These are phyloP conservation scores for Lamprotornis superbus DNA, from an alignment of 2,113 vertebrate species.

Conservation along the genomic window DNA sequence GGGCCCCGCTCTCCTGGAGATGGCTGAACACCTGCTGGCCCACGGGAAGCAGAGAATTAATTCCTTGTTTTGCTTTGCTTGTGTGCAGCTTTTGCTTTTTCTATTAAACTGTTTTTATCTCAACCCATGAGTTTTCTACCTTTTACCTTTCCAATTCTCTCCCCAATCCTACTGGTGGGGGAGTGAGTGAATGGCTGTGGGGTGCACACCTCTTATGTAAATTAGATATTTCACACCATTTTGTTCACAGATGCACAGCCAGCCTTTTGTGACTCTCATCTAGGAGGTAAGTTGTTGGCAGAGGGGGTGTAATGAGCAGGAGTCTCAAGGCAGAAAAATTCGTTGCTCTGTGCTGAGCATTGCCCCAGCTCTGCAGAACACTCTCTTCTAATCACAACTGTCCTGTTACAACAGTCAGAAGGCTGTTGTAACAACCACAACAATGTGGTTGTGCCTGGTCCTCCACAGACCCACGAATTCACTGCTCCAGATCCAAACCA, in stretches of 20 bases:
- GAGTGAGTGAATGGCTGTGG: too few relatives aligned
- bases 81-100: background rate
- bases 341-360: accelerated
- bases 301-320: background rate
- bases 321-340: background rate
- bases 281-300: background rate
- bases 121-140: background rate
- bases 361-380: background rate
- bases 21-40: background rate
- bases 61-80: background rate
- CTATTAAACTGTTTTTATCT: background rate
- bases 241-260: background rate
- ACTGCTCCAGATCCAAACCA: background rate
- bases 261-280: background rate
- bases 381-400: background rate
- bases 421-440: too few relatives aligned
- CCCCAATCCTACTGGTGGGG: background rate
- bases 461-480: background rate
- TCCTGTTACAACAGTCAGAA: background rate
- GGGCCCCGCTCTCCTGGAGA: background rate
- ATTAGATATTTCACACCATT: background rate
- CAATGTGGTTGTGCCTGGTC: background rate
- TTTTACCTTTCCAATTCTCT: background rate
- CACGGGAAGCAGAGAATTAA: background rate
- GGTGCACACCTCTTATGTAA: background rate